phyloP scores from a whole-genome alignment of 2,797 vertebrate species.

The Rousettus madagascariensis region DNA sequence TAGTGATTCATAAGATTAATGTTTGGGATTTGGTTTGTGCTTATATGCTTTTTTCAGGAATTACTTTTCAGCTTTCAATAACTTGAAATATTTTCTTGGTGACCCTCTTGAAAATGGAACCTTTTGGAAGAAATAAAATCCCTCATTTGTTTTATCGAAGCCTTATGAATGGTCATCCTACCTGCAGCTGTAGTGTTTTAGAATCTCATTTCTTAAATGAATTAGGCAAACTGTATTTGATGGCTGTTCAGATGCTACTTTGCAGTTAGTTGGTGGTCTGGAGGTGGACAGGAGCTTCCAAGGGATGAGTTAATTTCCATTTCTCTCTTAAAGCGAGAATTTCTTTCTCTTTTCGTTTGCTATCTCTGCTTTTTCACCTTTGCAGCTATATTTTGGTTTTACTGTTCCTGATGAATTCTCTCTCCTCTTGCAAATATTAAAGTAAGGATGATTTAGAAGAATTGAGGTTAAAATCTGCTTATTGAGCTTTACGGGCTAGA shows the following conservation, averaged over 20 bases:
- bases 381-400: background rate
- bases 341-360: background rate
- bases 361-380: background rate
- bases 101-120: background rate
- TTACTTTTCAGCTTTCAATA: conserved; percentile 32
- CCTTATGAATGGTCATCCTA: background rate
- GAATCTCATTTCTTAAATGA: background rate
- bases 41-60: background rate
- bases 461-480: conserved; percentile 9
- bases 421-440: conserved; percentile 23
- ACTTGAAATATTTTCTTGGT: background rate
- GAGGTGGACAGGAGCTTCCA: background rate
- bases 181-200: background rate
- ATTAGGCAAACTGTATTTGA: background rate
- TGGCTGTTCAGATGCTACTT: conserved; percentile 2
- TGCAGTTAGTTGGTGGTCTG: background rate
- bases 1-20: conserved; percentile 2
- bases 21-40: conserved; percentile 13
- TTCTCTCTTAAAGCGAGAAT: background rate
- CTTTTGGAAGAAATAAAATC: background rate
- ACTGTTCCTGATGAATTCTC: background rate
- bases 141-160: background rate
- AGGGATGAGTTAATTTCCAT: background rate
- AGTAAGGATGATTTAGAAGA: conserved; percentile 5
- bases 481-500: background rate